A percentile compares a stretch with the other conserved stretches of the same genome.
Evolutionary conservation across 2,113 vertebrate genomes (phyloP).

Genomic region (Bubalus kerabau): DNA sequence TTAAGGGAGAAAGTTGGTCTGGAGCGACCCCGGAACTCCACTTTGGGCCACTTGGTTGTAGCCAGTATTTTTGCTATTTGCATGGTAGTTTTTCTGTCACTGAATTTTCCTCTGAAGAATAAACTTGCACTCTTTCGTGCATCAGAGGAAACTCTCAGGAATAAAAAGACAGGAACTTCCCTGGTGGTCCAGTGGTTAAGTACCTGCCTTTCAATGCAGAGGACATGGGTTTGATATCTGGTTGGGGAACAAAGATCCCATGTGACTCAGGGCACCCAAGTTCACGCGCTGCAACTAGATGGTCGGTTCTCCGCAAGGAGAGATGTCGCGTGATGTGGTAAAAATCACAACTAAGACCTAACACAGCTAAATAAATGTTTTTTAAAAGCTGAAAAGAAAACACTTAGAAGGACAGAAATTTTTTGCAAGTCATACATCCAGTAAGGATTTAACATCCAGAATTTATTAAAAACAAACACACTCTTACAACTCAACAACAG

Average conservation of each 20-base stretch:
- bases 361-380: neutral
- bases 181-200: neutral
- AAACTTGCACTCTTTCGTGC: neutral
- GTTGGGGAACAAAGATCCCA: neutral
- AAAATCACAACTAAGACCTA: neutral
- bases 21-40: neutral
- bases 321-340: fast-evolving
- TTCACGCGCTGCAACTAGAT: neutral
- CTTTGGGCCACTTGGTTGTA: neutral
- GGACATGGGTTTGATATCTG: neutral
- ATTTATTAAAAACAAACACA: neutral
- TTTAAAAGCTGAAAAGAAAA: neutral
- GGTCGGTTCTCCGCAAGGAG: no score
- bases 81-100: neutral
- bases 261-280: neutral
- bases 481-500: neutral
- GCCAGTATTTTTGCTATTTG: neutral
- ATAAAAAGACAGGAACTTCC: neutral
- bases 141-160: neutral
- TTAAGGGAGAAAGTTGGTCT: neutral
- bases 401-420: neutral
- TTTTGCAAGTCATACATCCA: neutral
- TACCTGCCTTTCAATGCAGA: neutral
- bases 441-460: neutral
- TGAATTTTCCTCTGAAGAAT: neutral